Conservation (phyloP, 2,113 vertebrate genomes). For the Chlamydotis undulata region DNA sequence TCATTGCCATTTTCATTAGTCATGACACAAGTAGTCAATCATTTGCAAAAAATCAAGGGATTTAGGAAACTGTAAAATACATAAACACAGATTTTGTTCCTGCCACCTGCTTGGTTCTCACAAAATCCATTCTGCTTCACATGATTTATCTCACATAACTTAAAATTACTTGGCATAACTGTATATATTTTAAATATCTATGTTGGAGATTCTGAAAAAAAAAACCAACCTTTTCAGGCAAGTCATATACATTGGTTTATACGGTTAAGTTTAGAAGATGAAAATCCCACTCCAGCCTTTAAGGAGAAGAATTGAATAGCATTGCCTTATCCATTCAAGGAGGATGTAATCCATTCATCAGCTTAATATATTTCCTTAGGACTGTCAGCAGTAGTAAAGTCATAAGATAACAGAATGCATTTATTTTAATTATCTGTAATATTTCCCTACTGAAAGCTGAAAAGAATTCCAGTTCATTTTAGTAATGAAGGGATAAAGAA, state of each 20-base stretch:
- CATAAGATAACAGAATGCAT: not conserved
- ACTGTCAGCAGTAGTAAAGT: not conserved
- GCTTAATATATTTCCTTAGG: not conserved
- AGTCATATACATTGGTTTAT: not conserved
- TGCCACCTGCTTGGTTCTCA: not conserved
- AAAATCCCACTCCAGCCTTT: not conserved
- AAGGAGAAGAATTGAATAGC: not conserved
- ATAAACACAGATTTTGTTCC: not conserved
- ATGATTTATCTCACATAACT: not conserved
- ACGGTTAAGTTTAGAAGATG: not conserved
- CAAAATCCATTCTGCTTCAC: not conserved
- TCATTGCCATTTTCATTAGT: not conserved
- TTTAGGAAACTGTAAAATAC: not conserved
- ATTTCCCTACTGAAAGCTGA: not conserved
- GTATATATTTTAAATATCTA: not conserved
- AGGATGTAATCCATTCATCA: not conserved
- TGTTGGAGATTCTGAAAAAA: not conserved
- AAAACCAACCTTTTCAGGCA: not conserved
- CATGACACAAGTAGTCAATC: not conserved
- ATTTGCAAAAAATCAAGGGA: not conserved
- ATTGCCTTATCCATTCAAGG: not conserved
- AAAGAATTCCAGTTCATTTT: not conserved
- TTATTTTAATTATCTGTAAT: slow-evolving; percentile 2
- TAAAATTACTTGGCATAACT: not conserved
- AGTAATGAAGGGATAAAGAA: not conserved